Evolutionary conservation across 2,797 vertebrate species (phyloP).

Genomic region (Brachymystax lenok): DNA sequence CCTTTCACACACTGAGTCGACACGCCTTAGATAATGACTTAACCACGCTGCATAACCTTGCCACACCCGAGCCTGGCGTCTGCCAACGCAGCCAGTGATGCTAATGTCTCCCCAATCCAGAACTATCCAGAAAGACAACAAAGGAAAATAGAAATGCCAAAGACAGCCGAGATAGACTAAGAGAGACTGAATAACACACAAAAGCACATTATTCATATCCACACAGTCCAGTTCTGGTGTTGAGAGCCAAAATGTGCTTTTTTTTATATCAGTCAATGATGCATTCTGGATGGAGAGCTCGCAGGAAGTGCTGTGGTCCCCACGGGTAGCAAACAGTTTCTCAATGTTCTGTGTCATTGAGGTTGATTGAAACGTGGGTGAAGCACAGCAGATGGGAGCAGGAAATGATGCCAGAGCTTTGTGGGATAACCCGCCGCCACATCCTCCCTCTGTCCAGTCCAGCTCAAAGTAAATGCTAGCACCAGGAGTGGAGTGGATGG

Average conservation of each 20-base stretch:
- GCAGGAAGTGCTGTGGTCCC: constrained; percentile 22
- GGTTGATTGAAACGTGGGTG: constrained; percentile 32
- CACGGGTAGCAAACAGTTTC: constrained; percentile 20
- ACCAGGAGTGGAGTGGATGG: too few relatives aligned
- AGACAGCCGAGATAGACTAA: not conserved
- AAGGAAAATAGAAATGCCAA: constrained; percentile 11
- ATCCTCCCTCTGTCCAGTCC: not conserved
- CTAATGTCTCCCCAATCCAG: not conserved
- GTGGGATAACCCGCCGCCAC: too few relatives aligned
- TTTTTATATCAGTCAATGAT: constrained; percentile 32
- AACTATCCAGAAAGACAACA: not conserved
- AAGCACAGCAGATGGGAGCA: constrained; percentile 14
- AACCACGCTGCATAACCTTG: constrained; percentile 58
- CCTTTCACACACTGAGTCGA: constrained; percentile 38
- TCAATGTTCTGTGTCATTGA: constrained; percentile 10
- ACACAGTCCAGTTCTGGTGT: not conserved
- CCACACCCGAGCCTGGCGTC: constrained; percentile 42
- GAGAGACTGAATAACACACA: not conserved
- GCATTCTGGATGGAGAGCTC: constrained; percentile 24
- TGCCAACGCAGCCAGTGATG: constrained; percentile 30
- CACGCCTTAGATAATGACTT: constrained; percentile 79
- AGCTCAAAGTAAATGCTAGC: constrained; percentile 7
- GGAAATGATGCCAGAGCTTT: constrained; percentile 27
- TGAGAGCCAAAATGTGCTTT: not conserved
- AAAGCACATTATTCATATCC: too few relatives aligned